These are phyloP conservation scores for Leptinotarsa tumamoca DNA, from an alignment of 2,888 invertebrate species.

Conservation along the genomic window DNA sequence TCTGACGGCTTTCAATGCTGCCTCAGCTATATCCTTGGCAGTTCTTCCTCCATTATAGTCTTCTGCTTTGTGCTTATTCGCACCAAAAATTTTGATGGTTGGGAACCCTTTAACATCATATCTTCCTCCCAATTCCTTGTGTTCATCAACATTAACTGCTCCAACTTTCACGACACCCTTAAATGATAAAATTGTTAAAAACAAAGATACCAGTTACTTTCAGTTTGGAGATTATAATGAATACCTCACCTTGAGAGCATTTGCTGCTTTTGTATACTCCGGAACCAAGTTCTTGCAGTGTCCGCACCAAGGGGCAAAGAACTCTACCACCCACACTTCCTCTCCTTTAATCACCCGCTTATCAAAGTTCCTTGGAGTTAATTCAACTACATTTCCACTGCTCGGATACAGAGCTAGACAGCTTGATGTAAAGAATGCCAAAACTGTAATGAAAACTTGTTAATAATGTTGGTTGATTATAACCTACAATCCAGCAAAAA, in stretches of 20 bases:
- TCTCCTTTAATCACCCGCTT: conserved; percentile 84
- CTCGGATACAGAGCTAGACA: conserved; percentile 74
- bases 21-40: conserved; percentile 88
- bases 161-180: conserved; percentile 94
- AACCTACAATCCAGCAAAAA: conserved; percentile 20
- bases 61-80: conserved; percentile 83
- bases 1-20: conserved; percentile 82
- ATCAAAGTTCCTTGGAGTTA: conserved; percentile 91
- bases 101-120: conserved; percentile 94
- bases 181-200: no score
- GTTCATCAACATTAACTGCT: conserved; percentile 91
- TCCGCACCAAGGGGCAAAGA: conserved; percentile 97
- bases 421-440: conserved; percentile 56
- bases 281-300: conserved; percentile 91
- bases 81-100: conserved; percentile 93
- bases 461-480: conserved; percentile 18
- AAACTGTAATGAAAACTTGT: conserved; percentile 45
- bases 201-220: no score
- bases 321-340: conserved; percentile 95
- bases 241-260: conserved; percentile 82
- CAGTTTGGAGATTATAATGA: no score
- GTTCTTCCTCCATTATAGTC: conserved; percentile 89
- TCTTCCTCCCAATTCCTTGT: conserved; percentile 82
- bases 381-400: conserved; percentile 82
- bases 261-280: conserved; percentile 94